Evolutionary conservation across 2,888 invertebrate genomes (phyloP), one percentile per base, ranked within the genome.

Genomic region (Plebejus argus): DNA sequence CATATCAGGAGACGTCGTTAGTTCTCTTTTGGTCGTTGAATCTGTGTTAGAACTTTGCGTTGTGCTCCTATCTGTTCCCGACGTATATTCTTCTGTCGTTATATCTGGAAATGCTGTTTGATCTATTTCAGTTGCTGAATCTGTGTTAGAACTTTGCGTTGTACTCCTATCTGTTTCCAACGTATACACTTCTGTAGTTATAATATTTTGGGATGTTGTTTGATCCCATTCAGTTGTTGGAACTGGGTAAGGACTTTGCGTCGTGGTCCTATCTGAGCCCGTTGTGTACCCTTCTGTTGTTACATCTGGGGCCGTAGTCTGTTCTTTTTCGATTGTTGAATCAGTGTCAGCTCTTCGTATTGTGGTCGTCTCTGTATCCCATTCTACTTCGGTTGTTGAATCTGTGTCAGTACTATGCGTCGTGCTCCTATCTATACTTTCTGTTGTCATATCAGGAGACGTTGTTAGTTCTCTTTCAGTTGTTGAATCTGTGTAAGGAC

Each of bases 311-410:
- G 18, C 10, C 3, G 78, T 76, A 0, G 76, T 66, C 10, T 39
- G 12, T 28, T 28, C 28, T 28, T 28, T 28, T 28, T n/a, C 35
- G 23, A 78, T 77, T 15, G 76, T 78, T 18, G 23, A 45, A 49
- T 76, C 70, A 15, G 53, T 74, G 6, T 28, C 15, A 23, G 61
- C n/a, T 5, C 58, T 66, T 39, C 15, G 45, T 0, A 70, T 70
- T 20, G 76, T 45, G 15, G 28, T 45, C 12, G 8, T 45, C 39
- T 61, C 76, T 66, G 12, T n/a, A 3, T n/a, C 7, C n/a, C 6
- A 56, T 56, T 61, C 28, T 7, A 20, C 4, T 35, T 18, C n/a
- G 35, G 71, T 45, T 10, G 45, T 45, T 3, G 45, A 45, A 12
- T 45, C 45, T 12, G 45, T 45, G 4, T 49, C 4, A 45, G 33